Conservation (phyloP, 2,888 invertebrate genomes). For the Drosophila limbata region DNA sequence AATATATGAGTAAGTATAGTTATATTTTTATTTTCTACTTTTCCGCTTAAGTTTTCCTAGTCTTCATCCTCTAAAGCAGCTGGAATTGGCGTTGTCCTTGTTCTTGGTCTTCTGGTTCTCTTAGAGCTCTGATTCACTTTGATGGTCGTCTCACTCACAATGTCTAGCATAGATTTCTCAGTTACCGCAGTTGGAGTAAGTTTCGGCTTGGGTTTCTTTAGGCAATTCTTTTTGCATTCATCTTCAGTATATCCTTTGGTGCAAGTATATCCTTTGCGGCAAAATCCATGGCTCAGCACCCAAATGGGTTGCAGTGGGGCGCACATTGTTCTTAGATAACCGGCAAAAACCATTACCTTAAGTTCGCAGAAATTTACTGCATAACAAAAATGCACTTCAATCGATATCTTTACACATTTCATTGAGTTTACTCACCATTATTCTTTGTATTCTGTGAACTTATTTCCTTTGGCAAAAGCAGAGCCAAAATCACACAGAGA, state of each 20-base stretch:
- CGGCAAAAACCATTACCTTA: neutral
- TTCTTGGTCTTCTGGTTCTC: constrained; percentile 18
- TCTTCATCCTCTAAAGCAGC: neutral
- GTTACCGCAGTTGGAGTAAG: rapidly evolving
- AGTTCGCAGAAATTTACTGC: constrained; percentile 16
- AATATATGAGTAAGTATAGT: neutral
- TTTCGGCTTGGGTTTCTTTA: neutral
- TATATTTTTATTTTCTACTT: neutral
- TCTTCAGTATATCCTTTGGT: neutral
- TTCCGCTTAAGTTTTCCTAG: neutral
- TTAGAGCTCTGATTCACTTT: neutral
- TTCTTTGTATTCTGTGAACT: too few relatives aligned
- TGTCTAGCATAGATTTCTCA: neutral
- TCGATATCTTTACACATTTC: neutral
- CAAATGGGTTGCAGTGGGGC: constrained; percentile 20
- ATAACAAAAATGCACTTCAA: too few relatives aligned
- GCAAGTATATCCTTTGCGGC: constrained; percentile 24
- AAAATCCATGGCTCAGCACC: neutral
- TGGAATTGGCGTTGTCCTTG: neutral
- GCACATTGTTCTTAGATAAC: constrained; percentile 22
- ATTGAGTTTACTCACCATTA: neutral
- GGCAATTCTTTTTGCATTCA: constrained; percentile 1
- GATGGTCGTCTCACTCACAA: neutral
- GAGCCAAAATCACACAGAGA: neutral
- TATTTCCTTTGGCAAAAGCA: neutral